Evolutionary conservation across 1,140 invertebrate species (phyloP).

Genomic region (Lysiphlebus fabarum): DNA sequence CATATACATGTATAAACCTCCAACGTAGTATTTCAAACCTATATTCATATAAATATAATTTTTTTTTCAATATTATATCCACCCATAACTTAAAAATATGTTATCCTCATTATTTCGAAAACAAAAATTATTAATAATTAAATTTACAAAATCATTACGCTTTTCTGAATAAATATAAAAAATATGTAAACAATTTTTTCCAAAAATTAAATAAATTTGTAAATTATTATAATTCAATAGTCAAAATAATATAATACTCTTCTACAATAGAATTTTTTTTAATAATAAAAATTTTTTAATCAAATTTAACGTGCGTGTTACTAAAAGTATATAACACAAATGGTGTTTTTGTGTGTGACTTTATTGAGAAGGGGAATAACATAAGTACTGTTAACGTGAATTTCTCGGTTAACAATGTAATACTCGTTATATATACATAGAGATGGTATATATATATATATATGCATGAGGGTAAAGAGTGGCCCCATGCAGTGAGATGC

Average conservation of each 20-base stretch:
- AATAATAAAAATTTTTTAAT: constrained; percentile 9
- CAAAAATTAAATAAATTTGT: too few relatives aligned
- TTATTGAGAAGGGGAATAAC: neutral
- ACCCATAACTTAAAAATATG: neutral
- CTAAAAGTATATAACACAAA: neutral
- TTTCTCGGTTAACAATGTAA: constrained; percentile 37
- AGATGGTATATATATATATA: constrained; percentile 11
- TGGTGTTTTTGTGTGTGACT: too few relatives aligned
- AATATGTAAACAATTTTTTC: too few relatives aligned
- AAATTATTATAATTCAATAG: too few relatives aligned
- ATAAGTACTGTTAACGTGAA: constrained; percentile 22
- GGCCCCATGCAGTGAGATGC: constrained; percentile 3
- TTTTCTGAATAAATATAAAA: too few relatives aligned
- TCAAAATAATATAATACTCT: constrained; percentile 12
- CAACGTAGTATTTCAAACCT: neutral
- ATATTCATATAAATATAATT: neutral
- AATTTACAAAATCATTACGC: constrained; percentile 8
- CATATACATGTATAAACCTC: constrained; percentile 17
- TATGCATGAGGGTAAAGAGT: constrained; percentile 1
- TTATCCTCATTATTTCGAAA: neutral
- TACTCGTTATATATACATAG: constrained; percentile 32
- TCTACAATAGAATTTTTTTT: constrained; percentile 27
- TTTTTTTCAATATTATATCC: constrained; percentile 25
- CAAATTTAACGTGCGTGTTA: constrained; percentile 16
- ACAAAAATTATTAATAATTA: constrained; percentile 1